Base-by-base conservation (phyloP, 1,140 invertebrate genomes). In the Gryon sp. region DNA sequence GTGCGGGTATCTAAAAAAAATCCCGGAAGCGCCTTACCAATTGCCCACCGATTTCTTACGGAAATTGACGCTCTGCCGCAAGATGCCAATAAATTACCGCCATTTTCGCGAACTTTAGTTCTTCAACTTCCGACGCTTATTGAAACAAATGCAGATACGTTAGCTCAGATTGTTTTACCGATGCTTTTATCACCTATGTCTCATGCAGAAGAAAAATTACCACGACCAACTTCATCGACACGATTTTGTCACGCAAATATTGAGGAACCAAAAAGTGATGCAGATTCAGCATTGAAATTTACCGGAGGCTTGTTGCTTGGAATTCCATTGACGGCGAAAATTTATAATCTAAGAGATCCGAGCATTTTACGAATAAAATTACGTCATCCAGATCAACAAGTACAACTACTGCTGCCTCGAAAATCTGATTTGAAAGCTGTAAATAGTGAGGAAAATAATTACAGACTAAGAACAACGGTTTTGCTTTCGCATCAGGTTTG, bases 301-400 rank as follows among this genome's bases (percentile, higher is more conserved):
- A 97, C 96, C 12, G 96, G 97, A 0, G 97, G 97, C 0, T 91
- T 99, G 0, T 92, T 98, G 16, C 91, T 97, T 22, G 95, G 94
- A 12, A 93, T 98, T 18, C 93, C 92, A 6, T 89, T 98, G 26
- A 95, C 97, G 80, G 96, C 95, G 0, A 95, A 96, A 84, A 91
- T 99, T 62, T 90, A 92, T 36, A 94, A 97, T 88, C 89, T 98
- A 38, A 90, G 92, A 14, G 92, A 95, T 85, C 89, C 94, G 1
- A 88, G 88, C 57, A 90, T 92, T 60, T 89, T 98, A 43, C 90
- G 96, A 57, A 92, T 98, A 18, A 94, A 94, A 87, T 92, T 98
- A 9, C 94, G 95, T 77, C 98, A 98, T 90, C 97, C 97, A 2
- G 97, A 99, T 90, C 95, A 97, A 82, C 93, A 94, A 81, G 92